Base-by-base conservation (phyloP, 1,140 invertebrate genomes). In the Trichomalopsis sarcophagae region DNA sequence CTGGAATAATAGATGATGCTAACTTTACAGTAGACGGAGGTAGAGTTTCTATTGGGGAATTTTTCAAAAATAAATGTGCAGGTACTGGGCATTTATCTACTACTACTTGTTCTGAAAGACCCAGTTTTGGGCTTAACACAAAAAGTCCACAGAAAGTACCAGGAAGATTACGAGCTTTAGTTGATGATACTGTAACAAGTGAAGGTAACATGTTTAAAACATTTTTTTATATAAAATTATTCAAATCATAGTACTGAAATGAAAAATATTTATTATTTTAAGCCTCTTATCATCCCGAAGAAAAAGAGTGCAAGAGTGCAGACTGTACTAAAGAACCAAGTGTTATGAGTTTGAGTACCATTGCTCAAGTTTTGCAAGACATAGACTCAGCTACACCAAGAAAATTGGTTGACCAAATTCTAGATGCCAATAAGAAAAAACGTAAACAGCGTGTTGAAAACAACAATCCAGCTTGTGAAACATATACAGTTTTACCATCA, bases 321-420 rank as follows among this genome's bases (percentile, higher is more conserved):
- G 87, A 90, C 76, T 85, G 36, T 33, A 88, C 86, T 27, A 87
- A 82, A 75, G 88, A 89, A 55, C 88, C 86, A 44, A 90, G 89
- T 77, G 33, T 90, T 1, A 89, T 93, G 87, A 93, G 91, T 89
- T 83, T 93, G 13, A 92, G 88, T n/a, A 90, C 87, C 78, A 93
- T 93, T 69, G 91, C 90, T 47, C 87, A 89, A 84, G 89, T 89
- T 62, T 81, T 93, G 21, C 87, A 92, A 83, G 82, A 89, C 23
- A 87, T 88, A 5, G 88, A 90, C 14, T 89, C 88, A 55, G 82
- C 84, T 33, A 91, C 90, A 21, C 92, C 92, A 9, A 84, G 91
- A 40, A 87, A 87, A 86, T 85, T 93, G 13, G 90, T 93, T 0
- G 92, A 93, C 86, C 86, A 92, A 79, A 77, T 93, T 27, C 82